These are phyloP conservation scores for Eupithecia exiguata DNA, from an alignment of 2,888 invertebrate species.

Conservation along the genomic window DNA sequence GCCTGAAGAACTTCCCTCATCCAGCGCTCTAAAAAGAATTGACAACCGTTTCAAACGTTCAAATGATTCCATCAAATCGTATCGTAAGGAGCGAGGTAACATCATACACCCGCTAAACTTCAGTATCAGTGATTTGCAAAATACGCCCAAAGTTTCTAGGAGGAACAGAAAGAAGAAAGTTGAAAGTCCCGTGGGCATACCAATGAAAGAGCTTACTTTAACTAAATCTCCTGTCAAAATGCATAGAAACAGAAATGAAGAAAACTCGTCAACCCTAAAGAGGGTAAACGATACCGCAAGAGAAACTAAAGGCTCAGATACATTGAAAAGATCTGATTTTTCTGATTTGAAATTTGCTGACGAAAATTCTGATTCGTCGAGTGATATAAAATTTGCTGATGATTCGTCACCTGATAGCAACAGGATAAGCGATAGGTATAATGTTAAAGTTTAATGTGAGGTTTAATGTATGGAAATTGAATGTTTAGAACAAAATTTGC, in stretches of 20 bases:
- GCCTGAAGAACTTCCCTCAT: constrained; percentile 83
- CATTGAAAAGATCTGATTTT: constrained; percentile 83
- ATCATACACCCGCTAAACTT: constrained; percentile 81
- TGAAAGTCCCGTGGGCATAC: constrained; percentile 65
- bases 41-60: constrained; percentile 65
- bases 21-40: constrained; percentile 69
- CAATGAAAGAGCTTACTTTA: constrained; percentile 73
- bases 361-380: constrained; percentile 85
- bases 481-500: constrained; percentile 35
- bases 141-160: constrained; percentile 68
- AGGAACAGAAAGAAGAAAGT: constrained; percentile 69
- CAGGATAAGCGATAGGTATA: constrained; percentile 70
- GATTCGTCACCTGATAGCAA: constrained; percentile 80
- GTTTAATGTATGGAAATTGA: constrained; percentile 50
- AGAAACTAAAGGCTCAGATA: constrained; percentile 84
- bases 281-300: constrained; percentile 86
- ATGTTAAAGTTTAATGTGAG: constrained; percentile 67
- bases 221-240: constrained; percentile 72
- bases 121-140: constrained; percentile 77
- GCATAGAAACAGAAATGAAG: constrained; percentile 66
- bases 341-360: constrained; percentile 89
- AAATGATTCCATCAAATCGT: constrained; percentile 70
- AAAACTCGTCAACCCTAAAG: constrained; percentile 77
- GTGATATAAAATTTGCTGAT: constrained; percentile 77
- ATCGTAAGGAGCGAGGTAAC: constrained; percentile 69